Percentiles rank a stretch among this genome's conserved stretches.
Evolutionary conservation across 2,113 vertebrate species (phyloP).

Genomic region (Indicator maculatus): DNA sequence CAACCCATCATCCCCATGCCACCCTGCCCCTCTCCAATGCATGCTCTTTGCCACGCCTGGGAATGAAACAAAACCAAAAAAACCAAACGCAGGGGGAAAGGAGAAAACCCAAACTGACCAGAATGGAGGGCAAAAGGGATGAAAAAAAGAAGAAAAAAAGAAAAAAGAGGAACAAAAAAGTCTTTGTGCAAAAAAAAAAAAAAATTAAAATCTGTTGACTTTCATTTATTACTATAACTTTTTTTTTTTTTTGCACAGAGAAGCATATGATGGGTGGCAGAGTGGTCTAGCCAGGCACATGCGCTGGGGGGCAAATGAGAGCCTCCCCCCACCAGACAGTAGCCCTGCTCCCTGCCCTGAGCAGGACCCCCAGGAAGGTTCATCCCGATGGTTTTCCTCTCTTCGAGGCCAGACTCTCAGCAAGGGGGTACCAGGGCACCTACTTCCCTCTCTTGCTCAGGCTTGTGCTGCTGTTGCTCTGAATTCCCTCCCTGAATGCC

Average conservation of each 20-base stretch:
- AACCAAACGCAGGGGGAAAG: not conserved
- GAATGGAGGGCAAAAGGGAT: not conserved
- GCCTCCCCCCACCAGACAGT: not conserved
- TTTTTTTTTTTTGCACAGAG: constrained; percentile 59
- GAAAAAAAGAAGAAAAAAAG: not conserved
- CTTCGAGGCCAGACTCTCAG: not conserved
- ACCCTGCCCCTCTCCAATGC: constrained; percentile 68
- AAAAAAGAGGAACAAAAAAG: not conserved
- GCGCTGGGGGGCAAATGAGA: not conserved
- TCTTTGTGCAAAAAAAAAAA: constrained; percentile 41
- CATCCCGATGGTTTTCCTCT: not conserved
- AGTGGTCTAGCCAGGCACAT: not conserved
- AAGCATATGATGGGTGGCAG: not conserved
- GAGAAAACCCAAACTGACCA: not conserved
- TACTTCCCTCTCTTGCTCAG: not conserved
- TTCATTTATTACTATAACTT: constrained; percentile 23
- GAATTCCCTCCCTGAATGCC: not conserved
- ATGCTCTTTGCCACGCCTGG: constrained; percentile 76
- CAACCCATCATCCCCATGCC: not conserved
- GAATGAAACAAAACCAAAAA: constrained; percentile 66
- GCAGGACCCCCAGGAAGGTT: not conserved
- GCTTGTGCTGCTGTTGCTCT: not conserved
- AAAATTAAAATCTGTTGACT: constrained; percentile 55
- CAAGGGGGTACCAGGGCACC: not conserved
- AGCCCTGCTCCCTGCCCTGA: not conserved